Evolutionary conservation across 2,888 invertebrate species (phyloP).

Genomic region (Pseudococcus jackbeardsleyi): DNA sequence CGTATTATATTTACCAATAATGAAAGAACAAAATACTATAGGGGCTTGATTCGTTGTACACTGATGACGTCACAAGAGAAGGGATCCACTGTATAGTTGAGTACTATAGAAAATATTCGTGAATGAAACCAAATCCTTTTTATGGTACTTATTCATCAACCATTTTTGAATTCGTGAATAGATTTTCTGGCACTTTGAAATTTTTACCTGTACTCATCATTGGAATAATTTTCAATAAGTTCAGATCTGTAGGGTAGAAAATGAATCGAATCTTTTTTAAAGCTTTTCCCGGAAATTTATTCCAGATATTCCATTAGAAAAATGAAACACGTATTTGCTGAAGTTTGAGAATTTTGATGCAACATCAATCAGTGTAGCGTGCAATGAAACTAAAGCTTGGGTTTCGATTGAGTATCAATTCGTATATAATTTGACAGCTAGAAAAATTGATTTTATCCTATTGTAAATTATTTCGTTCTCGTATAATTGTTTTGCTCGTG

Average conservation of each 20-base stretch:
- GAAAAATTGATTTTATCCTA: neutral
- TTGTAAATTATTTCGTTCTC: neutral
- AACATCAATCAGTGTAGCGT: constrained; percentile 13
- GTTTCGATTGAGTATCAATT: neutral
- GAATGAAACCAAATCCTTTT: constrained; percentile 12
- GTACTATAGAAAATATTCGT: constrained; percentile 25
- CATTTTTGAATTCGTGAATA: neutral
- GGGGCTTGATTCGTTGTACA: neutral
- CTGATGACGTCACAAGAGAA: neutral
- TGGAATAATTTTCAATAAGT: neutral
- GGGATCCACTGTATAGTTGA: constrained; percentile 8
- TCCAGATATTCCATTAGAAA: neutral
- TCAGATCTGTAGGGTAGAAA: neutral
- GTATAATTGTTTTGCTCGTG: neutral
- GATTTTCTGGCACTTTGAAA: neutral
- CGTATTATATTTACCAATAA: constrained; percentile 9
- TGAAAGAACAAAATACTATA: constrained; percentile 22
- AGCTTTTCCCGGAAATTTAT: neutral
- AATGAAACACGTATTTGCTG: neutral
- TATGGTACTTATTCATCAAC: constrained; percentile 6
- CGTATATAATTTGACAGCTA: neutral
- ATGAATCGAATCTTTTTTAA: neutral
- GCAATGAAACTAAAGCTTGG: neutral
- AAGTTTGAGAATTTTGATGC: neutral
- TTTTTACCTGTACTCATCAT: neutral